phyloP scores from a whole-genome alignment of 2,797 vertebrate genomes.

The Helicolenus hilgendorfi region DNA sequence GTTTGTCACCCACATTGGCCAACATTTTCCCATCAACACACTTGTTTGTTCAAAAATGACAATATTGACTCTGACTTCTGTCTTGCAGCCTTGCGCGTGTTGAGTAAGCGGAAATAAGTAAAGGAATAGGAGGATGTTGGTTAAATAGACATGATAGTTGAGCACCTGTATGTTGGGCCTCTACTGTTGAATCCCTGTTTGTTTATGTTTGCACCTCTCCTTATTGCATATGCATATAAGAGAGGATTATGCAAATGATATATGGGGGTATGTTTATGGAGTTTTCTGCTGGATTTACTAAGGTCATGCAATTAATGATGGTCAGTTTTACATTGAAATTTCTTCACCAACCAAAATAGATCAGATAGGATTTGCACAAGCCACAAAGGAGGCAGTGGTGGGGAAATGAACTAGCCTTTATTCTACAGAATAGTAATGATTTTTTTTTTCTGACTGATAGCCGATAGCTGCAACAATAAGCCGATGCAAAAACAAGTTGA shows the following conservation, averaged over 20 bases:
- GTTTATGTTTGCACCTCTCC: not conserved
- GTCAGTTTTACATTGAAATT: not conserved
- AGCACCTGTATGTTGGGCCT: not conserved
- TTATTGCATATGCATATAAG: not conserved
- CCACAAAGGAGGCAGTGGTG: not conserved
- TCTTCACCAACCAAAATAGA: not conserved
- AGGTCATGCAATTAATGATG: not conserved
- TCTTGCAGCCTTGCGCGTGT: not conserved
- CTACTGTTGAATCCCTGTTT: not conserved
- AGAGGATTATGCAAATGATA: not conserved
- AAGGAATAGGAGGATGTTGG: not conserved
- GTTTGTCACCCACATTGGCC: not conserved
- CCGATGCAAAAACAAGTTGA: too few relatives aligned
- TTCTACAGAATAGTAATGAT: not conserved
- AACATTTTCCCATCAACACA: not conserved
- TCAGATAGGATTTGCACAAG: not conserved
- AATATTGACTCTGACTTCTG: constrained; percentile 4
- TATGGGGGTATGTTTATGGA: not conserved
- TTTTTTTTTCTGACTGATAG: too few relatives aligned
- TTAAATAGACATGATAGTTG: not conserved
- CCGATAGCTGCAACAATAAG: too few relatives aligned
- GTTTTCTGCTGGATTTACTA: not conserved
- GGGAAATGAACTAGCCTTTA: not conserved
- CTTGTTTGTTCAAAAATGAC: constrained; percentile 17
- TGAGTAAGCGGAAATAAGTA: not conserved